Base-by-base conservation (phyloP, 1,140 invertebrate species). In the Aphidius ervi region DNA sequence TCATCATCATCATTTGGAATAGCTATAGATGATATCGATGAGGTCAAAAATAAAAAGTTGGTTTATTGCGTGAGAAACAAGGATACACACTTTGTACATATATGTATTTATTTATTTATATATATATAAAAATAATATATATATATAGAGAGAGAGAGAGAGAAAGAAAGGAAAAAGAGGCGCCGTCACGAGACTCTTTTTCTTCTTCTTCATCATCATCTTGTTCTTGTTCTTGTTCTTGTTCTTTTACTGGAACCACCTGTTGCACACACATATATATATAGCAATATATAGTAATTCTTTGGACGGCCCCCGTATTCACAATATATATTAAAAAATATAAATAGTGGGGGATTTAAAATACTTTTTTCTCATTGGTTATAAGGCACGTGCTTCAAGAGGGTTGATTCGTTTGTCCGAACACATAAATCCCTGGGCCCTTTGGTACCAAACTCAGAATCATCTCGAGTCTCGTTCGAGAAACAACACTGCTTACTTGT, bases 321-420 rank as follows among this genome's bases (percentile, higher is more conserved):
- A 16, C 16, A 16, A 59, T 59, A 6, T 40, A 54, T 60, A 23
- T 63, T 56, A 52, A 31, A 31, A 31, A 31, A 3, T 59, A 53
- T 16, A 56, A 50, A 7, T 49, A 61, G 73, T 66, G 72, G 73
- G 73, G 70, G 23, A 1, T 5, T 31, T 31, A 31, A 3, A 1
- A 3, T 45, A 4, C 37, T 52, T 4, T 23, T 41, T 50, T 62
- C 16, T 52, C 39, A 78, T 80, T 80, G 77, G 78, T 67, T 50
- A 41, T 9, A 43, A 65, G 75, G 74, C 78, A 79, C 78, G 78
- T 80, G 78, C 77, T 76, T 67, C 66, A 54, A 63, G 67, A 72
- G 71, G 69, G 72, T 31, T 74, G 74, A 70, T 72, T 72, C 70
- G 71, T 68, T 74, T 70, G 9, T 71, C 56, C 65, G 65, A 74